Evolutionary conservation across 2,113 vertebrate genomes (phyloP), one percentile per base, ranked within the genome.

Genomic region (Brachionichthys hirsutus): DNA sequence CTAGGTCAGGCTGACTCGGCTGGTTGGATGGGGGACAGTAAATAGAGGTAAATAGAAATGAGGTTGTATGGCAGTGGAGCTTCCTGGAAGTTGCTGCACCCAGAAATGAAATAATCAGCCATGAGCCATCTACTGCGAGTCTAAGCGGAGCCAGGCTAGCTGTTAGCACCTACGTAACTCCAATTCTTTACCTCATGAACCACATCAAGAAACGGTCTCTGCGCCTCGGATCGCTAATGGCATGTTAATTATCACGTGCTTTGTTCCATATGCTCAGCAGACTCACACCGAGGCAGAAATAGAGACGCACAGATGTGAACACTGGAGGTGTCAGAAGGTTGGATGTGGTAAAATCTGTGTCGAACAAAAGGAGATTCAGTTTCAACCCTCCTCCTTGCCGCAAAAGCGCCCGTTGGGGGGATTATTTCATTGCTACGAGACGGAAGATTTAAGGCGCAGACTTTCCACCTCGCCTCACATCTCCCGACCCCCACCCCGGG

Each of bases 281-380:
- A 58, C 46, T 51, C 18, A 22, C 11, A 43, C 10, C 1, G n/a
- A 56, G 40, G 64, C n/a, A 55, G 42, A 51, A 17, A 54, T 20
- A 12, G 35, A 71, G 50, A 30, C 52, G 51, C 67, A 70, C 47
- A 81, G 20, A 79, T 54, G 70, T 83, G 79, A 74, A 81, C 77
- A 71, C 74, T 50, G 52, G 66, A 57, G 67, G 58, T 78, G 82
- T 85, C 80, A 65, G 66, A 78, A 30, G 79, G 65, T 68, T 71
- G 67, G 67, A 86, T 63, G 60, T 69, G 78, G 70, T 52, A 52
- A 80, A 81, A 65, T 54, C 65, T 55, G 62, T 10, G 40, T 15
- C 20, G 77, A 88, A 87, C 87, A 90, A 89, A 90, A 59, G 74
- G 49, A 30, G 77, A 78, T 82, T 83, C 57, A 22, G 72, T 66